Evolutionary conservation across 2,113 vertebrate species (phyloP).

Genomic region (Coryphaenoides rupestris): DNA sequence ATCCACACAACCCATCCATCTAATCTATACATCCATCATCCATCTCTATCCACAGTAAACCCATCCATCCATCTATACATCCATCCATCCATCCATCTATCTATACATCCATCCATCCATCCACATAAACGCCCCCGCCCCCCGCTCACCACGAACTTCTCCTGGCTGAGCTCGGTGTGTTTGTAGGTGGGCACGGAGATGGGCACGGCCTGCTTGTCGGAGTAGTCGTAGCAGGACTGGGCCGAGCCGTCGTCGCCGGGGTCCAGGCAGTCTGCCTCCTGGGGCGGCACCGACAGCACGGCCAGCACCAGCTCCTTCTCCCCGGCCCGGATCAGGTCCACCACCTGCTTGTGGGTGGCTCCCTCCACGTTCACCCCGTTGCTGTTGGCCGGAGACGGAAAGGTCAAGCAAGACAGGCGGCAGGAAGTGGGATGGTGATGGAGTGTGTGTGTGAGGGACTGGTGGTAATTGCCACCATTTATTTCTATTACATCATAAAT

Average conservation of each 20-base stretch:
- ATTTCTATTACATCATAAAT: no score
- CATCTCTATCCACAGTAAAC: no score
- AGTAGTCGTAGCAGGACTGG: constrained; percentile 92
- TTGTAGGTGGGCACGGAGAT: constrained; percentile 97
- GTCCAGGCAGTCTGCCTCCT: constrained; percentile 88
- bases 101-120: not conserved
- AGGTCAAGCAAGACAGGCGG: not conserved
- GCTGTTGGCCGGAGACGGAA: constrained; percentile 52
- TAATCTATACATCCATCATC: no score
- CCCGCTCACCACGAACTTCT: constrained; percentile 93
- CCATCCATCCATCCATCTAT: not conserved
- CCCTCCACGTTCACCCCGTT: constrained; percentile 94
- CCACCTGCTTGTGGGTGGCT: constrained; percentile 96
- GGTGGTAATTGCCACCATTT: no score
- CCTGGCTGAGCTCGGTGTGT: constrained; percentile 90
- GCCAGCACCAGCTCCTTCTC: constrained; percentile 89
- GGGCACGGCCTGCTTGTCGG: constrained; percentile 92
- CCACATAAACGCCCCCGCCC: not conserved
- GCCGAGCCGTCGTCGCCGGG: constrained; percentile 84
- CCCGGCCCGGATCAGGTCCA: constrained; percentile 92
- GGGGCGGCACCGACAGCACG: constrained; percentile 88
- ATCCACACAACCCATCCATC: no score
- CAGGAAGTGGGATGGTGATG: not conserved
- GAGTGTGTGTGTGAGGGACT: no score
- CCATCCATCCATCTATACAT: not conserved